Percentiles rank a stretch among this genome's conserved stretches.
Evolutionary conservation across 2,888 invertebrate species (phyloP).

Genomic region (Nebria brevicollis): DNA sequence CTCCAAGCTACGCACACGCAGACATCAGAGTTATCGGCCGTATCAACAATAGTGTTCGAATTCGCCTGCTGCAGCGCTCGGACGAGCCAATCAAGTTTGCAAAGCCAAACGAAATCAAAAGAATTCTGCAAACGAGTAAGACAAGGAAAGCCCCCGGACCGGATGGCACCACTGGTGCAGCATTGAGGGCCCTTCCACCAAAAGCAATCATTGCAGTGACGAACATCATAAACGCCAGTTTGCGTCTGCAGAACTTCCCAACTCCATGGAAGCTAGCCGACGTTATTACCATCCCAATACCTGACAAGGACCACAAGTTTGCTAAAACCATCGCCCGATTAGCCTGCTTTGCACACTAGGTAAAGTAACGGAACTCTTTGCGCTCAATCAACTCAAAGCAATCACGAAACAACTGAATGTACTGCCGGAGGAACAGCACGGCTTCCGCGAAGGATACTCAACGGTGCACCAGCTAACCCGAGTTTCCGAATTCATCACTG

Average conservation of each 20-base stretch:
- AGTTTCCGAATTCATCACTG: constrained; percentile 49
- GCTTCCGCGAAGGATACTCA: constrained; percentile 52
- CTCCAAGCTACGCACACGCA: constrained; percentile 23
- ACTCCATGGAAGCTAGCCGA: constrained; percentile 41
- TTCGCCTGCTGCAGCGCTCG: neutral
- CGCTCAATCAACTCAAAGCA: constrained; percentile 43
- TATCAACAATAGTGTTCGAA: constrained; percentile 11
- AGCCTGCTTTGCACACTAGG: constrained; percentile 50
- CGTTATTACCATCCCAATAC: constrained; percentile 38
- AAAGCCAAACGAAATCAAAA: constrained; percentile 15
- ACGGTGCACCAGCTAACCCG: constrained; percentile 52
- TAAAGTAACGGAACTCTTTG: constrained; percentile 50
- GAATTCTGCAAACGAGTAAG: neutral
- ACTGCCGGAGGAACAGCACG: constrained; percentile 51
- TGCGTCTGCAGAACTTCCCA: constrained; percentile 35
- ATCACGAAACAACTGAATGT: constrained; percentile 41
- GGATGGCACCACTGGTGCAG: neutral
- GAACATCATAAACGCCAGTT: constrained; percentile 33
- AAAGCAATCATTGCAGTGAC: neutral
- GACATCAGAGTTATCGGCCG: constrained; percentile 25
- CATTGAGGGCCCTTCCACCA: neutral
- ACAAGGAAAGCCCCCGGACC: constrained; percentile 7
- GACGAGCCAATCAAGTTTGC: neutral
- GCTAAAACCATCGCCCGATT: constrained; percentile 52
- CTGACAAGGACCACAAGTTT: constrained; percentile 17